phyloP scores from a whole-genome alignment of 2,888 invertebrate genomes.

The Auanema freiburgensis region DNA sequence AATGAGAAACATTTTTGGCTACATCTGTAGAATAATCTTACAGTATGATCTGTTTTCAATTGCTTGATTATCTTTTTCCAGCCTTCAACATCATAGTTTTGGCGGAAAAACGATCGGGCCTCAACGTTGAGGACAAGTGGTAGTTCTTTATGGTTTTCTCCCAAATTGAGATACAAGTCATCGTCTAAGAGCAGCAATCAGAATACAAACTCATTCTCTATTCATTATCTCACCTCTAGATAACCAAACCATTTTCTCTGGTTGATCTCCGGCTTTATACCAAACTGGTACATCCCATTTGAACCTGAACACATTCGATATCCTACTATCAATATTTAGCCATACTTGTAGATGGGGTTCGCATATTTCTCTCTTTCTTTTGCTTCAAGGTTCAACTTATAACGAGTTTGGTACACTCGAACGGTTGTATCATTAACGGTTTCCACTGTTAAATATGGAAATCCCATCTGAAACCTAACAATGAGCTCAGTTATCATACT shows the following conservation, averaged over 20 bases:
- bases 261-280: conserved; percentile 46
- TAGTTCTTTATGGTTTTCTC: conserved; percentile 1
- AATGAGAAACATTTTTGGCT: conserved; percentile 1
- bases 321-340: background rate
- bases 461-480: conserved; percentile 39
- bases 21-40: conserved; percentile 1
- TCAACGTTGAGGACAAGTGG: conserved; percentile 55
- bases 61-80: conserved; percentile 49
- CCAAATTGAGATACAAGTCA: background rate
- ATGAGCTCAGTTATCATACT: background rate
- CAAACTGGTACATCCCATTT: conserved; percentile 63
- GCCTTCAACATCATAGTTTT: conserved; percentile 52
- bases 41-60: conserved; percentile 45
- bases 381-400: conserved; percentile 48
- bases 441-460: conserved; percentile 46
- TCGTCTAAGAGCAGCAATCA: background rate
- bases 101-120: conserved; percentile 58
- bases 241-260: conserved; percentile 51
- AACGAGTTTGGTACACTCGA: conserved; percentile 47
- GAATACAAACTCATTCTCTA: too few species aligned
- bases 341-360: conserved; percentile 44
- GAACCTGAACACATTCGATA: conserved; percentile 33
- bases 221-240: conserved; percentile 18
- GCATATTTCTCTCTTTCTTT: conserved; percentile 47
- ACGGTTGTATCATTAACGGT: conserved; percentile 40